Evolutionary conservation across 2,113 vertebrate species (phyloP).

Genomic region (Bostrychus sinensis): DNA sequence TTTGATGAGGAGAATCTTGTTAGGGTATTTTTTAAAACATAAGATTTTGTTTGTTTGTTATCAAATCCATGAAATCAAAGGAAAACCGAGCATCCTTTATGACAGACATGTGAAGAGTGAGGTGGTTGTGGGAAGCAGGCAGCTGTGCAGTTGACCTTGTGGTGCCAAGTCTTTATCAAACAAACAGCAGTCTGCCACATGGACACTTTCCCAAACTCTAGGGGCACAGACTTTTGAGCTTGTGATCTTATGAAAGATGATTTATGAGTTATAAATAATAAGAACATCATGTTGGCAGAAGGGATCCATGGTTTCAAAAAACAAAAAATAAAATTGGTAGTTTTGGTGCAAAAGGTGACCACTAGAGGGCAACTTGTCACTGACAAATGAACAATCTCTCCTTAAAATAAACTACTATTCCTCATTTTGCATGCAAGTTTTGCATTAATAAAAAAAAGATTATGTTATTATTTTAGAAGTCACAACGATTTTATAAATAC

Average conservation of each 20-base stretch:
- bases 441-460: no score
- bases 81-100: background rate
- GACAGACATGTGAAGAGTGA: conserved; percentile 6
- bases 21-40: no score
- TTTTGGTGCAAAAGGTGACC: background rate
- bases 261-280: background rate
- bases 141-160: conserved; percentile 65
- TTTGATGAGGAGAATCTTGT: no score
- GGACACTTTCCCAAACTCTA: conserved; percentile 55
- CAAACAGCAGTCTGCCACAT: conserved; percentile 45
- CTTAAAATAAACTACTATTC: no score
- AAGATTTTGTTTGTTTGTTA: no score
- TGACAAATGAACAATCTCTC: no score
- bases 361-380: background rate
- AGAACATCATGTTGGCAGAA: background rate
- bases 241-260: background rate
- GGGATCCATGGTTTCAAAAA: background rate
- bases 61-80: no score
- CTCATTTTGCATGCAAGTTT: background rate
- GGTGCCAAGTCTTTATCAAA: conserved; percentile 43
- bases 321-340: background rate
- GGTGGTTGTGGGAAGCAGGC: conserved; percentile 59
- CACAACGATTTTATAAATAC: background rate
- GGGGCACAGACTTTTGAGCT: background rate
- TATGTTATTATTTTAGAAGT: background rate